phyloP scores from a whole-genome alignment of 2,797 vertebrate genomes.

The Lepus townsendii region DNA sequence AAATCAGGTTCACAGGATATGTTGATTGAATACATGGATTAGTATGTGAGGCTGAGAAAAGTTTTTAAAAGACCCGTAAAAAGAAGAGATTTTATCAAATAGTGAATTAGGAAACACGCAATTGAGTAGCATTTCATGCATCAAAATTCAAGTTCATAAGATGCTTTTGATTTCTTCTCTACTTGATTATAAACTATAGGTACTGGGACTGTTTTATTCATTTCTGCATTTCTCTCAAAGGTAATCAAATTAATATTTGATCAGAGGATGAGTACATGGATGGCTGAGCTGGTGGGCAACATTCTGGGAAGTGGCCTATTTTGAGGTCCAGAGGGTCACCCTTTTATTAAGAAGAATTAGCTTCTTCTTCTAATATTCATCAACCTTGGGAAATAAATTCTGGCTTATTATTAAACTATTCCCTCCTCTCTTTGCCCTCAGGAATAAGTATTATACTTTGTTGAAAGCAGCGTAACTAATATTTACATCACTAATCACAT shows the following conservation, averaged over 20 bases:
- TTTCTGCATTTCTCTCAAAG: conserved; percentile 38
- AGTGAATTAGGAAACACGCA: neutral
- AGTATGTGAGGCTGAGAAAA: neutral
- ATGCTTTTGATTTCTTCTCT: conserved; percentile 13
- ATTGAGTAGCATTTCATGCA: neutral
- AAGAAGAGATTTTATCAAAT: neutral
- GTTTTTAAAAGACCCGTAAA: neutral
- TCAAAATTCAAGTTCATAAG: neutral
- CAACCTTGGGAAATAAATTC: conserved; percentile 9
- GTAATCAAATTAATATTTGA: conserved; percentile 49
- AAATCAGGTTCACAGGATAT: neutral
- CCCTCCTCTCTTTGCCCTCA: neutral
- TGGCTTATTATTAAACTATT: neutral
- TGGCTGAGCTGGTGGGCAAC: neutral
- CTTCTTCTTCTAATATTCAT: neutral
- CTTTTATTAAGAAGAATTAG: neutral
- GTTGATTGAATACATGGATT: neutral
- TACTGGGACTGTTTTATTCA: conserved; percentile 25
- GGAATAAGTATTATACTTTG: neutral
- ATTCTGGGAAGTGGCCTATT: neutral
- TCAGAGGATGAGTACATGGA: neutral
- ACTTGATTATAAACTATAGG: conserved; percentile 45
- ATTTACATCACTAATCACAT: neutral
- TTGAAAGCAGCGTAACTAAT: neutral
- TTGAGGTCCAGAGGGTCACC: neutral